Base-by-base conservation (phyloP, 2,888 invertebrate genomes). In the Apamea monoglypha region DNA sequence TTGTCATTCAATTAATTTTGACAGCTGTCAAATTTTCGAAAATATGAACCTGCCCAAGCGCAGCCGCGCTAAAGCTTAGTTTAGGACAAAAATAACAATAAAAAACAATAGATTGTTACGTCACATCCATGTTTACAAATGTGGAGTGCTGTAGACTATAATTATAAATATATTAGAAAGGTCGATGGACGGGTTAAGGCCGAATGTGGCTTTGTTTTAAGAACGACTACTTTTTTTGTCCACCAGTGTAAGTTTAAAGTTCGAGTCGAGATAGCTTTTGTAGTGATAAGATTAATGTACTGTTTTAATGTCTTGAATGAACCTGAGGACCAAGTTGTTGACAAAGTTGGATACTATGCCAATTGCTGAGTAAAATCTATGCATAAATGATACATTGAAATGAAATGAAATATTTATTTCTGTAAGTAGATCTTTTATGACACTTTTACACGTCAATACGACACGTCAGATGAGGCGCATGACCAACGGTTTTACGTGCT, bases 81-180 rank as follows among this genome's bases (percentile, higher is more conserved):
- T 86, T 86, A 86, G 68, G 76, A 67, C 74, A 21, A 59, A 67
- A 71, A 83, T 66, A 79, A 82, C 73, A 88, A 91, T 78, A 82
- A 91, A 87, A 90, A 90, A 88, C 76, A 86, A 88, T 85, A 85
- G 76, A 84, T 89, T 68, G 92, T 94, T 95, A 94, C 95, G 94
- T 95, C 95, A 95, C 92, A 93, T 91, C 93, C 92, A 91, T 96
- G 95, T 96, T 96, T 96, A 96, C 96, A 94, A 94, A 94, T 94
- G 93, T 91, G 91, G 88, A 91, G 88, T 86, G 84, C 77, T 78
- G 81, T 85, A 78, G 67, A 85, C 88, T 96, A 93, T 96, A 97
- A 97, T 97, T 97, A 97, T 96, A 97, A 97, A 95, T 92, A 93
- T 94, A 96, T 97, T 96, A 97, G 96, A 93, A 93, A 93, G 96